phyloP scores from a whole-genome alignment of 2,888 invertebrate species.

The Nomada hirtipes region DNA sequence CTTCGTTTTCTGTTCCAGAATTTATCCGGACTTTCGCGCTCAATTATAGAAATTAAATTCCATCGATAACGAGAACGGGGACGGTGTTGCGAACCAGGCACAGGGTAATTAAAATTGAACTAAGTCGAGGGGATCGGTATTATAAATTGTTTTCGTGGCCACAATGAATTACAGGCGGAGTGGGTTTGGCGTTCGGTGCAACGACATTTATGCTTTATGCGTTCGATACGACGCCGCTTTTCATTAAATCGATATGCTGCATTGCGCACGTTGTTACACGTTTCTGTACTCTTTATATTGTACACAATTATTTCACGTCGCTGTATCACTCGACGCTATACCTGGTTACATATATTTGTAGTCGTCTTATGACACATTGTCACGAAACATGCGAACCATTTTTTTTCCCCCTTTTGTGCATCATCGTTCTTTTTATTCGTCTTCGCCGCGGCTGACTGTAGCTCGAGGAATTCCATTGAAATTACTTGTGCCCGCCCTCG shows the following conservation, averaged over 20 bases:
- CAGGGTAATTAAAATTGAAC: no score
- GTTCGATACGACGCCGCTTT: constrained; percentile 50
- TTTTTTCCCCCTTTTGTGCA: constrained; percentile 13
- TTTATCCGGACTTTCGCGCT: no score
- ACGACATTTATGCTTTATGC: constrained; percentile 49
- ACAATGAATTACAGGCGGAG: neutral
- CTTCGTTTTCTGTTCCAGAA: neutral
- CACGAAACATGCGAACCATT: constrained; percentile 47
- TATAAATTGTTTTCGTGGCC: neutral
- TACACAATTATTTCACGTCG: constrained; percentile 49
- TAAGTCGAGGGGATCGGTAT: neutral
- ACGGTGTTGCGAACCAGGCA: neutral
- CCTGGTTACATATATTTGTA: constrained; percentile 33
- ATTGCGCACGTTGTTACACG: constrained; percentile 60
- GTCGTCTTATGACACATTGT: constrained; percentile 50
- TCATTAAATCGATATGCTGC: constrained; percentile 63
- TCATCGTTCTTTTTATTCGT: constrained; percentile 12
- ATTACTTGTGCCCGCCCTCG: neutral
- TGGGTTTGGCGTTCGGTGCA: constrained; percentile 12
- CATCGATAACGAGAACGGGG: neutral
- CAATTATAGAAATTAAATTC: neutral
- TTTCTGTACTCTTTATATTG: constrained; percentile 56
- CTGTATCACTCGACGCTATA: constrained; percentile 36
- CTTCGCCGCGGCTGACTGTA: neutral
- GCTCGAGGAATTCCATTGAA: neutral